Conservation (phyloP, 2,888 invertebrate species). For the Lucinisca nassula region DNA sequence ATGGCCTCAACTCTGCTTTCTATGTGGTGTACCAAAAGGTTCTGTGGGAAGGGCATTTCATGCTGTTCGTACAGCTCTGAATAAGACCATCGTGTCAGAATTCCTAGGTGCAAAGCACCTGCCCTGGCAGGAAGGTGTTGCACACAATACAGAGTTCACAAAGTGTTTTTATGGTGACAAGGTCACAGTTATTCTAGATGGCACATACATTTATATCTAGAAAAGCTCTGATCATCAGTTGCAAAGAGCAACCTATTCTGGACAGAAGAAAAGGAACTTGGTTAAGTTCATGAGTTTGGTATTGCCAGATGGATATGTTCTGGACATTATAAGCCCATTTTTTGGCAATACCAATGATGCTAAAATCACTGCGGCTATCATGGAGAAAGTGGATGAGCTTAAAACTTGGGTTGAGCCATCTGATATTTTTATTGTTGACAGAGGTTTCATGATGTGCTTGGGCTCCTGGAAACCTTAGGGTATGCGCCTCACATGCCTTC, state of each 20-base stretch:
- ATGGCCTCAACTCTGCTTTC: background rate
- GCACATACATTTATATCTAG: constrained; percentile 7
- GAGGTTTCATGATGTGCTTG: constrained; percentile 19
- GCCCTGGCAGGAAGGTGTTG: background rate
- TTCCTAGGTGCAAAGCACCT: background rate
- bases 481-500: constrained; percentile 17
- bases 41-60: background rate
- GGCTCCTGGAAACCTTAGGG: background rate
- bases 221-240: constrained; percentile 12
- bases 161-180: constrained; percentile 25
- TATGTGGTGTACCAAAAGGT: background rate
- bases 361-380: constrained; percentile 18
- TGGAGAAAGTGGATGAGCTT: background rate
- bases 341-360: constrained; percentile 26
- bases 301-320: constrained; percentile 23
- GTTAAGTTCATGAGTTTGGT: constrained; percentile 29
- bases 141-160: constrained; percentile 19
- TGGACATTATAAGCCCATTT: constrained; percentile 8
- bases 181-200: constrained; percentile 10
- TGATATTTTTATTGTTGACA: constrained; percentile 19
- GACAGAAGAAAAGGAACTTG: background rate
- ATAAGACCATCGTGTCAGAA: background rate
- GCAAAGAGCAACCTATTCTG: constrained; percentile 4
- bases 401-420: constrained; percentile 5
- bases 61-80: constrained; percentile 14